phyloP scores from a whole-genome alignment of 2,888 invertebrate genomes.

The Pheosia tremula region DNA sequence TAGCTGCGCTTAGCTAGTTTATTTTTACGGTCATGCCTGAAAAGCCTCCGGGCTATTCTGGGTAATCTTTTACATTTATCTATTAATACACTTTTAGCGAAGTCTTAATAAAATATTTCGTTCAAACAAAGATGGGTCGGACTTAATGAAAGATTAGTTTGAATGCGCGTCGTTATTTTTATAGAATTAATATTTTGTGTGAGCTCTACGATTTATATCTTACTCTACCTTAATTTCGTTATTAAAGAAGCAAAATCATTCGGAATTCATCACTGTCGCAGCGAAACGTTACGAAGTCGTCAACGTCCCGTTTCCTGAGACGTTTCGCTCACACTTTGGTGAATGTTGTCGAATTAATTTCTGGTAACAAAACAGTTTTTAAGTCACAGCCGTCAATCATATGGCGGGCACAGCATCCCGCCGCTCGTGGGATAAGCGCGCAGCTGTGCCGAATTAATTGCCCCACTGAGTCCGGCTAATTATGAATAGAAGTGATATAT shows the following conservation, averaged over 20 bases:
- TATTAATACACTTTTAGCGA: conserved; percentile 39
- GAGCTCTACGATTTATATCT: background rate
- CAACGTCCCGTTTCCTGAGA: too few relatives aligned
- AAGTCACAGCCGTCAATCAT: conserved; percentile 51
- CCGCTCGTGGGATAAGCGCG: conserved; percentile 39
- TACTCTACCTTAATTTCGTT: background rate
- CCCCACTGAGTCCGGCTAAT: conserved; percentile 59
- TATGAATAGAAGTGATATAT: conserved; percentile 64
- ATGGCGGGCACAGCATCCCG: conserved; percentile 32
- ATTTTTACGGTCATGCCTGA: conserved; percentile 25
- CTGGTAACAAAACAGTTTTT: conserved; percentile 39
- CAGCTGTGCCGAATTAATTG: conserved; percentile 64
- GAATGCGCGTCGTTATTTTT: background rate
- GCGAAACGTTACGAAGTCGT: conserved; percentile 13
- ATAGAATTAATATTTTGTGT: background rate
- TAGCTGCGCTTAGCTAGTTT: conserved; percentile 32
- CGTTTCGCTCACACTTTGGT: conserved; percentile 15
- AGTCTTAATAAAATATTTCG: conserved; percentile 5
- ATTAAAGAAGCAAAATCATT: conserved; percentile 7
- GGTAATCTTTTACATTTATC: conserved; percentile 41
- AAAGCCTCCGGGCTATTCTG: conserved; percentile 22
- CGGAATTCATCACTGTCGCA: conserved; percentile 18
- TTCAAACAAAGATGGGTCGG: conserved; percentile 1
- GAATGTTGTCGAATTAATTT: conserved; percentile 24
- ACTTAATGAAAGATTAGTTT: conserved; percentile 1